phyloP scores from a whole-genome alignment of 2,797 vertebrate species.

The Falco peregrinus region DNA sequence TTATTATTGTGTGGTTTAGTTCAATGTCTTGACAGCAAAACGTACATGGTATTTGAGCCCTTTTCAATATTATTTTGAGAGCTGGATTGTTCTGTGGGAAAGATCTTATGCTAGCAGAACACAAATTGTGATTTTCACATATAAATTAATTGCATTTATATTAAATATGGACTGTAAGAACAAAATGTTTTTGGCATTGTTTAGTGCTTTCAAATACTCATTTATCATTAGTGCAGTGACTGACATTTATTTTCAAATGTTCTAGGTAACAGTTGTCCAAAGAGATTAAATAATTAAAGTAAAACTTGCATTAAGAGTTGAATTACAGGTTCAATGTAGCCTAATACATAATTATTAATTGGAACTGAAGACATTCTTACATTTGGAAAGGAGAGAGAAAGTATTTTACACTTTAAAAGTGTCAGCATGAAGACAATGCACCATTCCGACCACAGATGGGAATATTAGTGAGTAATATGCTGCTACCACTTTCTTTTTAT shows the following conservation, averaged over 20 bases:
- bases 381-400: neutral
- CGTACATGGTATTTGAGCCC: neutral
- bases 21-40: neutral
- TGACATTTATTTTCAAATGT: constrained; percentile 45
- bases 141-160: neutral
- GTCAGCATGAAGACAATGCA: neutral
- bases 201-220: constrained; percentile 25
- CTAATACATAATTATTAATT: neutral
- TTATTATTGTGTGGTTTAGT: neutral
- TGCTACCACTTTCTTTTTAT: neutral
- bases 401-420: neutral
- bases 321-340: constrained; percentile 41
- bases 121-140: neutral
- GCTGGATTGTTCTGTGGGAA: neutral
- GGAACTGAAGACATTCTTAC: neutral
- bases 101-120: neutral
- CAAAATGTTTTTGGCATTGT: constrained; percentile 15
- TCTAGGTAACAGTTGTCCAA: constrained; percentile 24
- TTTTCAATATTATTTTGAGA: neutral
- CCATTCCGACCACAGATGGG: neutral
- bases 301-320: constrained; percentile 21
- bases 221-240: constrained; percentile 28
- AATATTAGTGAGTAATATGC: neutral
- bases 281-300: constrained; percentile 26
- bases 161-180: neutral